These are phyloP conservation scores for Willisornis vidua DNA, from an alignment of 2,113 vertebrate species.

Conservation along the genomic window DNA sequence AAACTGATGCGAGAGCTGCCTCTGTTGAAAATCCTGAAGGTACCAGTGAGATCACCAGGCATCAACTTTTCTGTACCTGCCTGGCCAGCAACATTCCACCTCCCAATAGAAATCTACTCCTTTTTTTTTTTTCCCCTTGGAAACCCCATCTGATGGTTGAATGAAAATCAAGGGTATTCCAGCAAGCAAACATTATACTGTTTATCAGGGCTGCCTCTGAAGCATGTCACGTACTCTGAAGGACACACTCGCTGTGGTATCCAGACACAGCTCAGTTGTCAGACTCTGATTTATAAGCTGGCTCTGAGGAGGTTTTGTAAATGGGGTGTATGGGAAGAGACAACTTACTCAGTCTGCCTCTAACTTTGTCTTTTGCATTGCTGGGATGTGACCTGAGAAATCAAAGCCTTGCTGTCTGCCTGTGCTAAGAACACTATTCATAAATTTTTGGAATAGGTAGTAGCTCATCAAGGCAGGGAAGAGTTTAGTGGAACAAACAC, in stretches of 20 bases:
- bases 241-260: neutral
- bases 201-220: neutral
- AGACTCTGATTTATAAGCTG: neutral
- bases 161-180: neutral
- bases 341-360: neutral
- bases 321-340: neutral
- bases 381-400: neutral
- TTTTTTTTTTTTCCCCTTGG: neutral
- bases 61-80: neutral
- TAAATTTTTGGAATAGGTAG: neutral
- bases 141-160: neutral
- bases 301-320: neutral
- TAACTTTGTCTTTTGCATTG: neutral
- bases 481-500: neutral
- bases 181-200: neutral
- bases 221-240: neutral
- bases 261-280: neutral
- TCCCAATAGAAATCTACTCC: neutral
- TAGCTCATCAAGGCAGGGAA: neutral
- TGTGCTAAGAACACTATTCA: neutral
- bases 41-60: neutral
- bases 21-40: neutral
- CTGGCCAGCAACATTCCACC: neutral
- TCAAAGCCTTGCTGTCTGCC: neutral
- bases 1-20: neutral